Percentiles rank a stretch among this genome's conserved stretches.
Evolutionary conservation across 1,140 invertebrate genomes (phyloP).

Genomic region (Doryteuthis pealeii): DNA sequence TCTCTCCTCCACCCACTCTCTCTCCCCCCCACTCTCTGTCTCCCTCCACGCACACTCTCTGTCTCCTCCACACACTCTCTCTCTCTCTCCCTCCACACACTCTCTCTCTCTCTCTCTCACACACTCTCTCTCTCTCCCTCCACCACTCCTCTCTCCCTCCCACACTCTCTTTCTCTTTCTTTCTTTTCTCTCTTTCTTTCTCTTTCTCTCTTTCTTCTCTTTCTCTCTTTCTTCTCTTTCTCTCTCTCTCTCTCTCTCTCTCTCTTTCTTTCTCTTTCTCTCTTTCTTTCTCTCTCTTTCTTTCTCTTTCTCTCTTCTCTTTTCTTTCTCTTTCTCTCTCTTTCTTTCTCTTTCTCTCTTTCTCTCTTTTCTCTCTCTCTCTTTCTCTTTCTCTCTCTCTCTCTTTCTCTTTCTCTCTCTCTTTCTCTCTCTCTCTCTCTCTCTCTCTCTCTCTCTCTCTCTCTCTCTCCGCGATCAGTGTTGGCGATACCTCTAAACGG

Average conservation of each 20-base stretch:
- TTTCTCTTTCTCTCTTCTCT: background rate
- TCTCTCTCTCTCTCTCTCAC: background rate
- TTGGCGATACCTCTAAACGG: too few relatives aligned
- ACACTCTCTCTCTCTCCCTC: background rate
- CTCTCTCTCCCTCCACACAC: background rate
- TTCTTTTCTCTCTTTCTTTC: background rate
- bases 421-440: too few relatives aligned
- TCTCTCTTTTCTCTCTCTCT: background rate
- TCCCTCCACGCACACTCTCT: background rate
- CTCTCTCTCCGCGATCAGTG: too few relatives aligned
- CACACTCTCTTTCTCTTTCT: background rate
- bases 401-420: too few relatives aligned
- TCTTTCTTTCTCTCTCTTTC: background rate
- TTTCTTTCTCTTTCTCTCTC: background rate
- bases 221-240: background rate
- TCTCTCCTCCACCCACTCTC: background rate
- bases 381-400: background rate
- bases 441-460: too few relatives aligned
- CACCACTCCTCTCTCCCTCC: too few relatives aligned
- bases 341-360: background rate
- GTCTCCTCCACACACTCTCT: background rate
- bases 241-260: background rate
- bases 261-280: background rate
- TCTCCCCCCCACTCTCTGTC: too few relatives aligned
- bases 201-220: background rate